Base-by-base conservation (phyloP, 2,797 vertebrate genomes). In the Ficedula albicollis region DNA sequence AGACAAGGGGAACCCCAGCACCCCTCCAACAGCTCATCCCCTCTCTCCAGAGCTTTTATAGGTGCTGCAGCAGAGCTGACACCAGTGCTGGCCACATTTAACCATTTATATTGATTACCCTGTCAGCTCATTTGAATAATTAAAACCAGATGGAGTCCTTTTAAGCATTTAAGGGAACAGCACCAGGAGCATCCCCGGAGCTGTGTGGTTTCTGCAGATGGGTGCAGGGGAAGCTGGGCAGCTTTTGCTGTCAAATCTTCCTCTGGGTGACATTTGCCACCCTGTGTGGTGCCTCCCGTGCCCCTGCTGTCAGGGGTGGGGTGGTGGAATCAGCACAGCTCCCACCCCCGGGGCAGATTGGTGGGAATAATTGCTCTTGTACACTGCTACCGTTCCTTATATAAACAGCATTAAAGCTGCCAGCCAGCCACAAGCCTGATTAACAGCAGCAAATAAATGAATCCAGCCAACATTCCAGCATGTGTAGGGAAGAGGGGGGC, bases 71-170 rank as follows among this genome's bases (percentile, higher is more conserved):
- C 82, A 94, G 66, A 55, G n/a, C 66, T 29, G 3, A 63, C 69
- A 49, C 87, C 36, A 52, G 78, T 59, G 82, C 87, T 56, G 38
- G 55, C 84, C 85, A 86, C 41, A 15, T 93, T 95, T 90, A 91
- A 83, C 94, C 41, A 51, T 93, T 93, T 91, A 67, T 94, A 96
- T 96, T 91, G 96, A 97, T 96, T 94, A 93, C 76, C 43, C 84
- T 94, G 95, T 91, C 94, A 95, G 91, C 89, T 96, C 91, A 95
- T 97, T 96, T 96, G 89, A 96, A 95, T 97, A 95, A 96, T 95
- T 94, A 97, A 93, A 94, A 88, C 46, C 95, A 97, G 96, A 94
- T 96, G 95, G 95, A 96, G 87, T 51, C 91, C 48, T 94, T 94
- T 93, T 91, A 83, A 83, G 58, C 84, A 64, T 94, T 95, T 89